These are phyloP conservation scores for Entomobrya multifasciata DNA, from an alignment of 2,888 invertebrate species.

Conservation along the genomic window DNA sequence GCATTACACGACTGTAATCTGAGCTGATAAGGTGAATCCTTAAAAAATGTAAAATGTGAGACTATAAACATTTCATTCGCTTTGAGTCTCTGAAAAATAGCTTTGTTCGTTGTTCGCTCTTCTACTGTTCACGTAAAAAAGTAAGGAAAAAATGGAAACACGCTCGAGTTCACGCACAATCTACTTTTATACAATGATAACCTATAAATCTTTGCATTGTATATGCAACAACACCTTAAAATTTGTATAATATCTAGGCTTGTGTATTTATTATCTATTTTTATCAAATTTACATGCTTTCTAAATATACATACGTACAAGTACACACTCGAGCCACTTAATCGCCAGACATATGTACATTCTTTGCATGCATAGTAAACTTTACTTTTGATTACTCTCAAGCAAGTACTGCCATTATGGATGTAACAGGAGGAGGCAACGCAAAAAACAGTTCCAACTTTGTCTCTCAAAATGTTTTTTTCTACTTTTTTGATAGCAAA, in stretches of 20 bases:
- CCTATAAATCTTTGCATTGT: background rate
- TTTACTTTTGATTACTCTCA: background rate
- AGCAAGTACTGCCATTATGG: background rate
- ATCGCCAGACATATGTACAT: background rate
- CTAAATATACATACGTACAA: too few relatives aligned
- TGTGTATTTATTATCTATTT: too few relatives aligned
- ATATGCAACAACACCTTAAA: background rate
- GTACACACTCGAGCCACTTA: background rate
- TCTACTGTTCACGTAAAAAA: slow-evolving; percentile 10
- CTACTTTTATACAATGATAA: slow-evolving; percentile 13
- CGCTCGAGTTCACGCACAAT: slow-evolving; percentile 68
- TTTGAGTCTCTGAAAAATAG: too few relatives aligned
- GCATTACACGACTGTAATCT: slow-evolving; percentile 53
- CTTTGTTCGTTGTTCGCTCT: background rate
- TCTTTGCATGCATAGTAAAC: background rate
- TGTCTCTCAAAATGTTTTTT: background rate
- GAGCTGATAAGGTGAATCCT: slow-evolving; percentile 66
- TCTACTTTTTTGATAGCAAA: background rate
- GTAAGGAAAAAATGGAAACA: slow-evolving; percentile 55
- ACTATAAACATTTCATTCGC: slow-evolving; percentile 58
- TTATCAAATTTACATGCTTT: too few relatives aligned
- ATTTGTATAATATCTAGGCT: background rate
- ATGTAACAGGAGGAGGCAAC: background rate
- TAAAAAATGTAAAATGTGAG: slow-evolving; percentile 52
- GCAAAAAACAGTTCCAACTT: slow-evolving; percentile 7